These are phyloP conservation scores for Hypena proboscidalis DNA, from an alignment of 2,888 invertebrate species.

Conservation along the genomic window DNA sequence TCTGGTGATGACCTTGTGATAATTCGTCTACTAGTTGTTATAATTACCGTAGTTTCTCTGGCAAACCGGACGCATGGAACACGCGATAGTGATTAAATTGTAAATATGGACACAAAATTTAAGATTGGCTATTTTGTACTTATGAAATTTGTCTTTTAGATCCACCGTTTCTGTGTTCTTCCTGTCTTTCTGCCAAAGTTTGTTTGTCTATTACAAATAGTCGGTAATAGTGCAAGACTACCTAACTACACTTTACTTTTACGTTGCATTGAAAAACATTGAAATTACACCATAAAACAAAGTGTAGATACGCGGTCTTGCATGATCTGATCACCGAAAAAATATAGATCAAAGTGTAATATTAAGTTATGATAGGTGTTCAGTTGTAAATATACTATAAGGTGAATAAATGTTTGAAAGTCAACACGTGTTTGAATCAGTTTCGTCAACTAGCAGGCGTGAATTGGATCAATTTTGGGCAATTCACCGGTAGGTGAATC, in stretches of 20 bases:
- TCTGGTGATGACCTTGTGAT: constrained; percentile 76
- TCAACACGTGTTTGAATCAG: constrained; percentile 27
- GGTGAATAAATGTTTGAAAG: constrained; percentile 34
- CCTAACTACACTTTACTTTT: too few species aligned
- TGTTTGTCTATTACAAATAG: constrained; percentile 19
- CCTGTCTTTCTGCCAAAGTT: constrained; percentile 40
- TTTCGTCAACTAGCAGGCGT: constrained; percentile 12
- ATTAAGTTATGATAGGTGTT: neutral
- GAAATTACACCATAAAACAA: too few species aligned
- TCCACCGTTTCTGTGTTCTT: constrained; percentile 30
- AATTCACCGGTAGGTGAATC: constrained; percentile 25
- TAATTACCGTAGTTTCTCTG: constrained; percentile 59
- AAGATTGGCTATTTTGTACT: constrained; percentile 78
- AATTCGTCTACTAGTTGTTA: constrained; percentile 59
- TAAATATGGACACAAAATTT: constrained; percentile 55
- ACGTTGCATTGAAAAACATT: too few species aligned
- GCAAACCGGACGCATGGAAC: constrained; percentile 73
- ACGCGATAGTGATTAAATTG: constrained; percentile 67
- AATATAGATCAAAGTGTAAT: constrained; percentile 9
- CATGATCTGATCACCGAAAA: too few species aligned
- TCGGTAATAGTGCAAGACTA: too few species aligned
- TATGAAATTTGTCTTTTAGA: constrained; percentile 54
- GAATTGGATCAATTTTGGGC: constrained; percentile 36
- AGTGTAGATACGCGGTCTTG: too few species aligned
- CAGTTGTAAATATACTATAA: constrained; percentile 40